Percentiles rank a stretch among this genome's conserved stretches.
Evolutionary conservation across 2,888 invertebrate species (phyloP).

Genomic region (Agriopis aurantiaria): DNA sequence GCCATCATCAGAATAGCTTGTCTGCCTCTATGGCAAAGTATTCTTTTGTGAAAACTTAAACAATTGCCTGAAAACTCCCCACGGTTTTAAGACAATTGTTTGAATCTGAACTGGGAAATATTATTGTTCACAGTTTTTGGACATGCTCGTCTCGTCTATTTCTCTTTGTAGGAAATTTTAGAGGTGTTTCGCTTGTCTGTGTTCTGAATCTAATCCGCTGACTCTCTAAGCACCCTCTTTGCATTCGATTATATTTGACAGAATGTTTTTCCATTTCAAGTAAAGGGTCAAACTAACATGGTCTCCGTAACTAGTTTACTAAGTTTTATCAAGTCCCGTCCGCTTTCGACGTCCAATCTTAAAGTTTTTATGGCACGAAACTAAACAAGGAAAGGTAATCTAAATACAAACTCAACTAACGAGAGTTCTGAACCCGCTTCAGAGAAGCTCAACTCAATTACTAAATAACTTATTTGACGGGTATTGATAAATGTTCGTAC

Average conservation of each 20-base stretch:
- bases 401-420: conserved; percentile 30
- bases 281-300: conserved; percentile 3
- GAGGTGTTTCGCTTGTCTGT: no score
- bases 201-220: no score
- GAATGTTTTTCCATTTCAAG: not conserved
- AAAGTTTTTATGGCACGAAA: conserved; percentile 33
- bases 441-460: conserved; percentile 17
- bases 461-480: conserved; percentile 7
- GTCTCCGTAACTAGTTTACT: conserved; percentile 36
- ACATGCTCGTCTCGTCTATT: no score
- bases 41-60: not conserved
- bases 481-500: not conserved
- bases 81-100: no score
- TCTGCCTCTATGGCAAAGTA: not conserved
- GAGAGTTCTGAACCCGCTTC: conserved; percentile 23
- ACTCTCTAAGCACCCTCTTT: no score
- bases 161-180: no score
- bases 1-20: not conserved
- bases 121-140: not conserved
- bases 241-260: no score
- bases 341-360: conserved; percentile 32
- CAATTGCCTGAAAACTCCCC: no score
- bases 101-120: not conserved
- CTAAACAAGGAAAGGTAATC: conserved; percentile 28
- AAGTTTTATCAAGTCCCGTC: conserved; percentile 23